Evolutionary conservation across 1,140 invertebrate genomes (phyloP), one percentile per base, ranked within the genome.

Genomic region (Scaptomyza hsui): DNA sequence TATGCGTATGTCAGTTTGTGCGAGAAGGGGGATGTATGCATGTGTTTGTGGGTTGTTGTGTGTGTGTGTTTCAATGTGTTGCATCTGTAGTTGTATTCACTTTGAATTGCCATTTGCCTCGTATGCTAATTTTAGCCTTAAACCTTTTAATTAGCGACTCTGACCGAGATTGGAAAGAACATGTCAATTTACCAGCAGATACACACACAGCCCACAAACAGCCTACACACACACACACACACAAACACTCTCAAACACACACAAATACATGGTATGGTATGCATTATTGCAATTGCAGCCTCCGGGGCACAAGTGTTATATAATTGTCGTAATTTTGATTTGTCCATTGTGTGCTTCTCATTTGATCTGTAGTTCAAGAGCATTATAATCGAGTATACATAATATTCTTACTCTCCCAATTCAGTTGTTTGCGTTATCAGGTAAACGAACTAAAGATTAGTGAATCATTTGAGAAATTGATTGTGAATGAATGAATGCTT

Each of bases 121-220:
- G 56, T 88, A 88, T 88, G 82, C 82, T 78, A 88, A 88, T 88
- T 88, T 88, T 75, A 78, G 72, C 82, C 82, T 78, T 88, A 88
- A 88, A 82, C 82, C 78, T 88, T 88, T 88, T 88, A 88, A 88
- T 88, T 88, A 88, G 82, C 72, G 72, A 88, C 82, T 82, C 42
- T 88, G 78, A 82, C 82, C 82, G 82, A 88, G 82, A 88, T 88
- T 88, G 69, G 61, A 37, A 37, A 51, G 45, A 69, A 67, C 60
- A 53, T 47, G 62, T 81, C 70, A 59, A 86, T 78, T 77, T 70
- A 77, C 72, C 70, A 69, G 80, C 57, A 61, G 26, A 51, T 44
- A 49, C 19, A 57, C 47, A 68, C 26, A 59, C 13, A 51, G 13
- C 51, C 13, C n/a, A n/a, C n/a, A n/a, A n/a, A n/a, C n/a, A n/a